A percentile compares a stretch with the other conserved stretches of the same genome.
These are phyloP conservation scores for Percina caprodes DNA, from an alignment of 2,113 vertebrate species.

Conservation along the genomic window DNA sequence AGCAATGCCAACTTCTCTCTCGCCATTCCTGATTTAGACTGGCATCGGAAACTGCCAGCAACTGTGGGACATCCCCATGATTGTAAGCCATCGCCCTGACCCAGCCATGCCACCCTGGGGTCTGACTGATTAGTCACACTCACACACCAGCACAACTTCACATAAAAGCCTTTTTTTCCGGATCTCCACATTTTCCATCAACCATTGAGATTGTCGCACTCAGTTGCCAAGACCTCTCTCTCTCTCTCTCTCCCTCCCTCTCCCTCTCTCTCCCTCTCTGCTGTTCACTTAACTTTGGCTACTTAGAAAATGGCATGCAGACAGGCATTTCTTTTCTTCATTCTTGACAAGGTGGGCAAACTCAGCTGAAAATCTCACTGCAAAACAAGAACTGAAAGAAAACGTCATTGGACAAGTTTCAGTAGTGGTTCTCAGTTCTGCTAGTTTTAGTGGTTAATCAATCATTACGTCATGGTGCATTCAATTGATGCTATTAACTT, in stretches of 20 bases:
- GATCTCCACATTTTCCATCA: constrained; percentile 9
- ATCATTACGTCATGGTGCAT: background rate
- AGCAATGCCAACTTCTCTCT: constrained; percentile 60
- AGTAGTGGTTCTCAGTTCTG: constrained; percentile 27
- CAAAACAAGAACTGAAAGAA: constrained; percentile 40
- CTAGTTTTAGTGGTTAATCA: background rate
- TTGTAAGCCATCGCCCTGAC: constrained; percentile 64
- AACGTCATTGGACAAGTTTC: background rate
- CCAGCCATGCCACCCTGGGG: constrained; percentile 52
- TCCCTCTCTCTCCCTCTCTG: background rate
- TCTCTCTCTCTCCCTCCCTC: constrained; percentile 2
- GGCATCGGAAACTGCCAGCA: constrained; percentile 70
- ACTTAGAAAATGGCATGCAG: background rate
- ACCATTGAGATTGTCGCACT: background rate
- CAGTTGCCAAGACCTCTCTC: constrained; percentile 13
- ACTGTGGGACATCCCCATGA: constrained; percentile 68
- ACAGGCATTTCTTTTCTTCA: constrained; percentile 1
- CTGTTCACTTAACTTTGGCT: constrained; percentile 34
- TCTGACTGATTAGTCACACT: constrained; percentile 52
- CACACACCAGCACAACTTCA: background rate
- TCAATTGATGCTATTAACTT: background rate
- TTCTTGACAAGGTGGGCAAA: background rate
- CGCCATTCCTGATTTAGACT: constrained; percentile 71
- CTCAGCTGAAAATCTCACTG: background rate
- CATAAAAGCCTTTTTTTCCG: constrained; percentile 6